Evolutionary conservation across 2,888 invertebrate genomes (phyloP).

Genomic region (Oscheius myriophilus): DNA sequence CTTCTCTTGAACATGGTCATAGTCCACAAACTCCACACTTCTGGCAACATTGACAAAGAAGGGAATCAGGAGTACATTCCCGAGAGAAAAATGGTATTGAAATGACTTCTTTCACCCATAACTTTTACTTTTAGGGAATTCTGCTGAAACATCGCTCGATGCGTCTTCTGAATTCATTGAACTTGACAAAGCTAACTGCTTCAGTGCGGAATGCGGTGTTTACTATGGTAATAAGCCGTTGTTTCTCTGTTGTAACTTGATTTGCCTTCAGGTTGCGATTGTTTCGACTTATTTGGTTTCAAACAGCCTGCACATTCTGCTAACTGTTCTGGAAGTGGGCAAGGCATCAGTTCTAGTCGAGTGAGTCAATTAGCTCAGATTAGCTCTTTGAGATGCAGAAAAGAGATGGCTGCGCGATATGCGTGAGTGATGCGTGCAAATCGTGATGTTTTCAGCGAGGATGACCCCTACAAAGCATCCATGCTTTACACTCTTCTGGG

Average conservation of each 20-base stretch:
- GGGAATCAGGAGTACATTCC: too few relatives aligned
- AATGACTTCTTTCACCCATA: neutral
- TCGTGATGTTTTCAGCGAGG: conserved; percentile 37
- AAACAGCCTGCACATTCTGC: conserved; percentile 54
- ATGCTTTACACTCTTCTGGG: conserved; percentile 57
- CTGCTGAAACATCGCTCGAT: conserved; percentile 32
- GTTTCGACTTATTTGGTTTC: conserved; percentile 61
- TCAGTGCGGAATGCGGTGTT: conserved; percentile 57
- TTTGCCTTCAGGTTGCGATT: conserved; percentile 49
- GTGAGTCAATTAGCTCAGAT: conserved; percentile 29
- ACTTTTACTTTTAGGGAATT: conserved; percentile 17
- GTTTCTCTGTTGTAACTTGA: neutral
- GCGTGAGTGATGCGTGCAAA: neutral
- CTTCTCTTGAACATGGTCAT: conserved; percentile 53
- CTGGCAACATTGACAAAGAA: conserved; percentile 28
- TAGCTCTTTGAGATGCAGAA: neutral
- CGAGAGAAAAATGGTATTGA: too few relatives aligned
- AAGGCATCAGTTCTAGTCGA: conserved; percentile 42
- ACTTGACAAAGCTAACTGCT: conserved; percentile 39
- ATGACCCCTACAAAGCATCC: conserved; percentile 58
- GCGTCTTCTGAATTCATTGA: conserved; percentile 38
- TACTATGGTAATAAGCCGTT: conserved; percentile 49
- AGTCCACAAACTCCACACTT: conserved; percentile 43
- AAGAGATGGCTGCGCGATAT: neutral
- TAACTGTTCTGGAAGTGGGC: conserved; percentile 51